Evolutionary conservation across 2,888 invertebrate genomes (phyloP), one percentile per base, ranked within the genome.

Genomic region (Apamea monoglypha): DNA sequence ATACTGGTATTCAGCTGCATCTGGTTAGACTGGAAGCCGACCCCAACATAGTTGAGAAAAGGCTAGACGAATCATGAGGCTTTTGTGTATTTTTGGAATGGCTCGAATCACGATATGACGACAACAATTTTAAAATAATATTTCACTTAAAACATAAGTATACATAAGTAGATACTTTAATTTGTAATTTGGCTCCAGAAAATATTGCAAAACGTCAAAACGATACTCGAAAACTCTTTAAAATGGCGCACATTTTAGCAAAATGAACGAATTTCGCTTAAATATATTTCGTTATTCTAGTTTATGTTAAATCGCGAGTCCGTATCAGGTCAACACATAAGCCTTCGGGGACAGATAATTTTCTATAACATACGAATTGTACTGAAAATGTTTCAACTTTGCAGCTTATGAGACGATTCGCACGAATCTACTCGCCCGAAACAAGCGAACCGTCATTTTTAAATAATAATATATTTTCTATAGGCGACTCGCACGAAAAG

Each of bases 311-410:
- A 71, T 66, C 53, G 53, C 36, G 44, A 59, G 18, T 47, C 44
- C 32, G 32, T 78, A 84, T 73, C 63, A 10, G 66, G 40, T 59
- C 63, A 32, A 64, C 53, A 59, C n/a, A 56, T 73, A 25, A 74
- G 10, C 7, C 83, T 29, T 66, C 0, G 7, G 84, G 78, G 87
- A 81, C 74, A 59, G 8, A 87, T 87, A 79, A 72, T 73, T 81
- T 81, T 81, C 76, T 81, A 87, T 81, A 76, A 74, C 50, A 66
- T 53, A 81, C 69, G 59, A 69, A 87, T 80, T 84, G 64, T 74
- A 61, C 66, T 14, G 67, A 64, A 83, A 74, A 71, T 73, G 40
- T 80, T 63, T 61, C n/a, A 81, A 76, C 67, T 87, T 77, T 79
- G 32, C 56, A 21, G 53, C 25, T 56, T 56, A 25, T 25, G 21